Conservation (phyloP, 2,113 vertebrate genomes). For the Podarcis muralis region DNA sequence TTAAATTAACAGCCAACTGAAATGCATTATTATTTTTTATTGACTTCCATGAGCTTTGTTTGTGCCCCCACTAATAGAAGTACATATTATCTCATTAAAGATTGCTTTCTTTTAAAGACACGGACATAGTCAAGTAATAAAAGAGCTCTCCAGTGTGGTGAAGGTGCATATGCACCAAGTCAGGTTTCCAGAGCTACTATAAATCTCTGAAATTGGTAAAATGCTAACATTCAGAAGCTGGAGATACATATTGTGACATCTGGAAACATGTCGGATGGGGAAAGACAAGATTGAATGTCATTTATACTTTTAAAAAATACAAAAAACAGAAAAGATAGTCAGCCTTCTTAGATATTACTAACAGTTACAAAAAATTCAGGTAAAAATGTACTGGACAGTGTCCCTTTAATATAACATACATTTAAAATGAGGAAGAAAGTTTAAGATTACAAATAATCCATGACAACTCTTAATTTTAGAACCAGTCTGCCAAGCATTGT, state of each 20-base stretch:
- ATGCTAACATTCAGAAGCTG: conserved; percentile 16
- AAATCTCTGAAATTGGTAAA: conserved; percentile 10
- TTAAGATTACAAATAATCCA: conserved; percentile 34
- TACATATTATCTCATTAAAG: conserved; percentile 8
- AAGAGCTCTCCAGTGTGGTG: conserved; percentile 29
- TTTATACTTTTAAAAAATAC: conserved; percentile 13
- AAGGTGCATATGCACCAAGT: conserved; percentile 36
- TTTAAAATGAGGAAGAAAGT: conserved; percentile 48
- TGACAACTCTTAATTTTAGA: conserved; percentile 28
- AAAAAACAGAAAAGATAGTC: conserved; percentile 22
- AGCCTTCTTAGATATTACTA: conserved; percentile 20
- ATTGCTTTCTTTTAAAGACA: neutral
- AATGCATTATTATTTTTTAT: neutral
- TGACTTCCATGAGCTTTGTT: conserved; percentile 25
- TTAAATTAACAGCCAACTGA: conserved; percentile 16
- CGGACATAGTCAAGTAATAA: conserved; percentile 28
- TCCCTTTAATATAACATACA: conserved; percentile 52
- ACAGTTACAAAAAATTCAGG: conserved; percentile 52
- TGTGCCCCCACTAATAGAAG: conserved; percentile 21
- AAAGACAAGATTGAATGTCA: conserved; percentile 25
- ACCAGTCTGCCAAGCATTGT: neutral
- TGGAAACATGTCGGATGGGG: conserved; percentile 45
- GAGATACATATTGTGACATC: conserved; percentile 32
- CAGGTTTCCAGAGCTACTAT: conserved; percentile 31
- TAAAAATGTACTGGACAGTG: conserved; percentile 34